Conservation (phyloP, 2,113 vertebrate genomes). For the Athene cunicularia region DNA sequence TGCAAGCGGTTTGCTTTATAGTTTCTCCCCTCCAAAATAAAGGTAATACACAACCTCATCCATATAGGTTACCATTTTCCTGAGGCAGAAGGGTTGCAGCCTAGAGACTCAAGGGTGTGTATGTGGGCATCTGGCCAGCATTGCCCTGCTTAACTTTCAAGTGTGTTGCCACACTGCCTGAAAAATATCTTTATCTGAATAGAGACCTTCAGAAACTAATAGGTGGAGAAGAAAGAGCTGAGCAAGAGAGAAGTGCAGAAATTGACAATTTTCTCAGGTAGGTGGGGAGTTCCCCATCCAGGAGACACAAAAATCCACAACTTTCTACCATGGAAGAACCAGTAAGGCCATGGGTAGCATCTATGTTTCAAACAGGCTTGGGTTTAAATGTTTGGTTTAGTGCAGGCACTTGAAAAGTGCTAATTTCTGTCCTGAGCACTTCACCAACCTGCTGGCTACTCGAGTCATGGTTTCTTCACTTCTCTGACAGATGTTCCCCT, state of each 20-base stretch:
- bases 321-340: neutral
- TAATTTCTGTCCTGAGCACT: neutral
- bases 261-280: neutral
- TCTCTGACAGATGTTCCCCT: neutral
- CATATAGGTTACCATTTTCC: rapidly evolving
- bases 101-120: neutral
- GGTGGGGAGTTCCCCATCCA: neutral
- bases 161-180: neutral
- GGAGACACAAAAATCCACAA: neutral
- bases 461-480: neutral
- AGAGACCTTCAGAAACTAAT: neutral
- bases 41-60: neutral
- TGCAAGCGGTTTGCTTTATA: neutral
- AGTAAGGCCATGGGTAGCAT: neutral
- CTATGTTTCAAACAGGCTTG: neutral
- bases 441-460: neutral
- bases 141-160: neutral
- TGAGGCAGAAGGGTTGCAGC: neutral
- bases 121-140: neutral
- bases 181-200: neutral
- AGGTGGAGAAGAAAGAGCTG: neutral
- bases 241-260: neutral
- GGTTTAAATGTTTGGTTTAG: neutral
- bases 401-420: neutral
- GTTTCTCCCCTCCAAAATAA: neutral